Evolutionary conservation across 2,888 invertebrate species (phyloP).

Genomic region (Penaeus monodon): DNA sequence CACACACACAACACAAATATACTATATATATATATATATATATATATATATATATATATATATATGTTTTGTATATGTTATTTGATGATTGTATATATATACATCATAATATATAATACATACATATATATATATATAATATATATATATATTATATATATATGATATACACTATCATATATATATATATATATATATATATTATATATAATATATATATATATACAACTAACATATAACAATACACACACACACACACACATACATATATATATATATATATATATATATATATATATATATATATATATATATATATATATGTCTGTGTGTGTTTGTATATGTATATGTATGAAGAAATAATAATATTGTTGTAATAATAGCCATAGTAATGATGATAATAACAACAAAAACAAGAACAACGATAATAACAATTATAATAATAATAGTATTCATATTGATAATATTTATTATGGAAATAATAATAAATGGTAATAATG

Average conservation of each 20-base stretch:
- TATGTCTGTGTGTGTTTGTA: too few species aligned
- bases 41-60: constrained; percentile 18
- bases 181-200: constrained; percentile 12
- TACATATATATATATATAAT: not conserved
- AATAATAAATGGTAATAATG: too few species aligned
- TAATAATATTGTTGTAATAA: too few species aligned
- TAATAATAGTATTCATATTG: too few species aligned
- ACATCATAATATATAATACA: not conserved
- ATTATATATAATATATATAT: not conserved
- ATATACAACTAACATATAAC: too few species aligned
- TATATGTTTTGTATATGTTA: too few species aligned
- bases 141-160: not conserved
- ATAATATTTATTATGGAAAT: too few species aligned
- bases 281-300: constrained; percentile 18
- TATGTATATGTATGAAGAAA: too few species aligned
- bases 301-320: constrained; percentile 21
- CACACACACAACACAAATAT: not conserved
- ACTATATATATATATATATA: constrained; percentile 11
- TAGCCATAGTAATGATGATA: too few species aligned
- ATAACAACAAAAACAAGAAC: too few species aligned
- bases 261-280: not conserved
- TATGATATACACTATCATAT: constrained; percentile 16
- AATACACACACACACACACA: not conserved
- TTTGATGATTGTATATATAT: too few species aligned
- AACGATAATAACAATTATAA: too few species aligned